Evolutionary conservation across 2,888 invertebrate genomes (phyloP).

Genomic region (Mechanitis messenoides): DNA sequence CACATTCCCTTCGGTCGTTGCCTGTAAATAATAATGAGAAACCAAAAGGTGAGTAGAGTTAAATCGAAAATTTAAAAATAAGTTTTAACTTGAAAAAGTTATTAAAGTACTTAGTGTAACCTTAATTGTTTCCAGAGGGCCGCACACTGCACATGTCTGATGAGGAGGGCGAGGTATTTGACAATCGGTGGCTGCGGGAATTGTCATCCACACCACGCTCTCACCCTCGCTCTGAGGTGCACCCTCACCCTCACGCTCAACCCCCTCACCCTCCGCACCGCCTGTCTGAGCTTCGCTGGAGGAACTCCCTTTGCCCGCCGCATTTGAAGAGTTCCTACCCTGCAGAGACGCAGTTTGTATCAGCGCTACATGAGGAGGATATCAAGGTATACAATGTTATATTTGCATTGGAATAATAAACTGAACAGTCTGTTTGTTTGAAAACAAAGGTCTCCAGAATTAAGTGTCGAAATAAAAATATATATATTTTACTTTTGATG

Average conservation of each 20-base stretch:
- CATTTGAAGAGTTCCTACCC: conserved; percentile 91
- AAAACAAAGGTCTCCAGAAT: too few relatives aligned
- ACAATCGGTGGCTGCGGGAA: conserved; percentile 85
- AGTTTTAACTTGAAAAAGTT: neutral
- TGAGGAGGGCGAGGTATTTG: conserved; percentile 90
- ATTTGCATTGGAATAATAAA: neutral
- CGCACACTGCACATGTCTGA: conserved; percentile 85
- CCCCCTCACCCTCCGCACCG: conserved; percentile 34
- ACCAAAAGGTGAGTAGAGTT: conserved; percentile 43
- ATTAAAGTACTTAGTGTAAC: neutral
- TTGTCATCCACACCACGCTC: conserved; percentile 68
- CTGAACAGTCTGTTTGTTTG: neutral
- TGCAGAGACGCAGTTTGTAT: conserved; percentile 84
- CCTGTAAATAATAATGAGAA: conserved; percentile 44
- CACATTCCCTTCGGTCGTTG: conserved; percentile 59
- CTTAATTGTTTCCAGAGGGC: conserved; percentile 38
- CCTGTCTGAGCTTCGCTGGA: conserved; percentile 83
- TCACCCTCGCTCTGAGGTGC: conserved; percentile 64
- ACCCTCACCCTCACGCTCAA: conserved; percentile 56
- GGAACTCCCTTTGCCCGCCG: conserved; percentile 89
- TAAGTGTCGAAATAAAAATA: too few relatives aligned
- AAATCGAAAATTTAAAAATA: neutral
- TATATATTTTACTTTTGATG: too few relatives aligned
- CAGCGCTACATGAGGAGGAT: conserved; percentile 65
- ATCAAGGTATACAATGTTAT: conserved; percentile 50